A percentile compares a stretch with the other conserved stretches of the same genome.
Evolutionary conservation across 2,113 vertebrate species (phyloP).

Genomic region (Lanius collurio): DNA sequence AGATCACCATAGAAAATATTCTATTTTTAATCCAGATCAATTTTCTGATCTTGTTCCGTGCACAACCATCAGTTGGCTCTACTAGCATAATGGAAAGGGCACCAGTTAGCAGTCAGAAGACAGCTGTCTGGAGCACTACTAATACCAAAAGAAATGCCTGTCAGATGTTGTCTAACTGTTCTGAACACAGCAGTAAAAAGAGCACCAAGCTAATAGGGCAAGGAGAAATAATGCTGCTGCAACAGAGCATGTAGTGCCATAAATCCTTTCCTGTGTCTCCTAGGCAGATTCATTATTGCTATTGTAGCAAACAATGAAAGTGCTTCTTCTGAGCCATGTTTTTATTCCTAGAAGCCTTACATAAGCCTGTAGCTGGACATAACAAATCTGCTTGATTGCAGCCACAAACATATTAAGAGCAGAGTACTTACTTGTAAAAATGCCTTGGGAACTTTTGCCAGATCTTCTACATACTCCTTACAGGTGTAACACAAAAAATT

Average conservation of each 20-base stretch:
- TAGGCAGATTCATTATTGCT: not conserved
- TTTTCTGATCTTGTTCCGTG: not conserved
- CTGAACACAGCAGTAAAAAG: not conserved
- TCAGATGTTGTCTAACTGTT: not conserved
- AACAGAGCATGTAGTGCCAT: not conserved
- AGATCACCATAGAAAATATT: not conserved
- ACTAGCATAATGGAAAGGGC: not conserved
- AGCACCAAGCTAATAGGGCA: not conserved
- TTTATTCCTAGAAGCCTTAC: not conserved
- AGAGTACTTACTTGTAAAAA: slow-evolving; percentile 78
- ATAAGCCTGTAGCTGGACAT: not conserved
- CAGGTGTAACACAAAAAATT: slow-evolving; percentile 93
- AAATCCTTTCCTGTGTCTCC: not conserved
- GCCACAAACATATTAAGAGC: not conserved
- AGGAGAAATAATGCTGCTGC: not conserved
- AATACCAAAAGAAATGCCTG: not conserved
- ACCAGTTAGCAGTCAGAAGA: not conserved
- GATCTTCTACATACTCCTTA: slow-evolving; percentile 93
- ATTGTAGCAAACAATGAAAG: not conserved
- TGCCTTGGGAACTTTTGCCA: slow-evolving; percentile 85
- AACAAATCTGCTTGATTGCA: not conserved
- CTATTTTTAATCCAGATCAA: slow-evolving; percentile 22
- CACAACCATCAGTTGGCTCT: not conserved
- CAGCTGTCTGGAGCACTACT: not conserved
- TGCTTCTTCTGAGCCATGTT: not conserved